phyloP scores from a whole-genome alignment of 2,113 vertebrate species.

The Psammodynastes pulverulentus region DNA sequence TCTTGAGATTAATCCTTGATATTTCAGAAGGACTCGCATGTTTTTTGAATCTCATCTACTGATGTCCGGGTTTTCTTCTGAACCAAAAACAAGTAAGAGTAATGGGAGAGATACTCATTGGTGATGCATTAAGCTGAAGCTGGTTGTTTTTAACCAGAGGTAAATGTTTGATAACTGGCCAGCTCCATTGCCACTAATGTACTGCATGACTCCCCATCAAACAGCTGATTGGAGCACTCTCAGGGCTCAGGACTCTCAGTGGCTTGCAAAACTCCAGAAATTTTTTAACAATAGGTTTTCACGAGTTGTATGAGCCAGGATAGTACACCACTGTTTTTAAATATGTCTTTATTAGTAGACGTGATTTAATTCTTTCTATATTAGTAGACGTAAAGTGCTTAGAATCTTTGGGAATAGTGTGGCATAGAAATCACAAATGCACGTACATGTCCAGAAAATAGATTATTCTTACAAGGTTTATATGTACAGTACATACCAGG shows the following conservation, averaged over 20 bases:
- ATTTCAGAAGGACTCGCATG: neutral
- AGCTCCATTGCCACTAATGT: neutral
- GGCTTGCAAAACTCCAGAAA: neutral
- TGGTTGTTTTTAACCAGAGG: neutral
- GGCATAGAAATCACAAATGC: neutral
- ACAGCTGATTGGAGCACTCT: neutral
- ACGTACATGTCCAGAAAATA: neutral
- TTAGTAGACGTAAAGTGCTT: neutral
- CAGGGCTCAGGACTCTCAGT: neutral
- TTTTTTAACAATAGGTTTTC: neutral
- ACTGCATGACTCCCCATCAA: neutral
- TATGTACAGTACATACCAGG: neutral
- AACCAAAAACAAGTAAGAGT: neutral
- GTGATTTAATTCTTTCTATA: neutral
- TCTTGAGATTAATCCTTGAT: neutral
- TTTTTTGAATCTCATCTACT: neutral
- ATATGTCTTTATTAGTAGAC: neutral
- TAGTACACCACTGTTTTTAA: neutral
- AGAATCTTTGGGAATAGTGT: neutral
- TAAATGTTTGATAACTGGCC: neutral
- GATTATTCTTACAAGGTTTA: neutral
- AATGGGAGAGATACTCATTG: neutral
- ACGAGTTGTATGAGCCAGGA: neutral
- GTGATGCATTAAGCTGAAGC: neutral
- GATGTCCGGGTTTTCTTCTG: neutral